phyloP scores from a whole-genome alignment of 2,888 invertebrate genomes.

The Eristalis intricaria region DNA sequence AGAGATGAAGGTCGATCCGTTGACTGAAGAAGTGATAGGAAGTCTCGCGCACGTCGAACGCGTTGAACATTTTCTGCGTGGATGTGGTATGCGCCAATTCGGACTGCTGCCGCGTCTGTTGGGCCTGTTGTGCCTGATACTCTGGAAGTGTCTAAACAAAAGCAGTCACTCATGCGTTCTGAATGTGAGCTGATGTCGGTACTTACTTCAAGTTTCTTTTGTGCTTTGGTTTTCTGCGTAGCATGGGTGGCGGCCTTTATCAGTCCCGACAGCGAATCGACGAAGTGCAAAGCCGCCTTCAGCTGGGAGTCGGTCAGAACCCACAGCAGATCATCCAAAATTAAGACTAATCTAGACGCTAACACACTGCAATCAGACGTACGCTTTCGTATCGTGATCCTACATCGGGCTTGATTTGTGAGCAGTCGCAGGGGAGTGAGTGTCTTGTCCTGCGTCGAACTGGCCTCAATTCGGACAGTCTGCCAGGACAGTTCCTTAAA shows the following conservation, averaged over 20 bases:
- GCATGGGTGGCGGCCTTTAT: constrained; percentile 91
- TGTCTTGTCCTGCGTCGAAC: constrained; percentile 88
- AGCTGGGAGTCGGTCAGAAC: constrained; percentile 97
- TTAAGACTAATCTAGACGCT: constrained; percentile 94
- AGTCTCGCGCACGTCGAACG: constrained; percentile 97
- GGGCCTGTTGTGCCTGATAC: constrained; percentile 87
- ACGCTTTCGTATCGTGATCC: constrained; percentile 97
- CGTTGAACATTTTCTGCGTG: constrained; percentile 87
- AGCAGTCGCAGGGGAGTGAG: constrained; percentile 95
- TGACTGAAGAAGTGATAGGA: constrained; percentile 97
- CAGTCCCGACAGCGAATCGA: constrained; percentile 91
- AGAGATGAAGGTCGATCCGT: constrained; percentile 96
- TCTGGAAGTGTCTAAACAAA: constrained; percentile 84
- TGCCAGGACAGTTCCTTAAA: constrained; percentile 99
- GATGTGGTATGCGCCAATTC: constrained; percentile 78
- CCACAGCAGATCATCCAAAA: constrained; percentile 98
- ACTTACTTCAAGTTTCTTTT: constrained; percentile 89
- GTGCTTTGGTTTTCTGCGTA: constrained; percentile 91
- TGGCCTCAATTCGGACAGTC: constrained; percentile 96
- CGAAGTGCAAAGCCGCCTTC: constrained; percentile 94
- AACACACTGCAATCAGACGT: constrained; percentile 95
- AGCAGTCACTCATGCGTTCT: constrained; percentile 52
- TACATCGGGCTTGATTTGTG: constrained; percentile 96
- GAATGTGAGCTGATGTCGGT: constrained; percentile 8
- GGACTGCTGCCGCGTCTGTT: constrained; percentile 82